Base-by-base conservation (phyloP, 1,140 invertebrate genomes). In the Plutomurus gul region DNA sequence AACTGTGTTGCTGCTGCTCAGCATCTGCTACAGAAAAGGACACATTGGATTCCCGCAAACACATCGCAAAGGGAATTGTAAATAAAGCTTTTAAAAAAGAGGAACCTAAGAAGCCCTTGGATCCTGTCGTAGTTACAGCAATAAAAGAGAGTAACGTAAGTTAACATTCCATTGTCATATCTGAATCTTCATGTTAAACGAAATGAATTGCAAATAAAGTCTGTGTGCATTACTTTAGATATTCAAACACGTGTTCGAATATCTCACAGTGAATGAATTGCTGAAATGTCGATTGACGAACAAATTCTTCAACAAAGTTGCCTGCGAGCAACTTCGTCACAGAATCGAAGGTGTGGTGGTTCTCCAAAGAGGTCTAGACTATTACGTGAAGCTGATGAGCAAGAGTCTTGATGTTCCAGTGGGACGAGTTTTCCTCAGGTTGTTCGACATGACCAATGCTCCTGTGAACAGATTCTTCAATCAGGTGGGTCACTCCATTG, bases 271-370 rank as follows among this genome's bases (percentile, higher is more conserved):
- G 11, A 79, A 79, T 22, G 72, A 79, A 22, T n/a, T 79, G 4
- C 20, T 79, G 10, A 33, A 7, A 25, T 33, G 72, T 18, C 70
- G 78, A 7, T 25, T 20, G n/a, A 73, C 71, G 8, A 71, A 27
- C 22, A 79, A 79, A 76, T 13, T 46, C 4, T 79, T 72, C 73
- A 79, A 75, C 51, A 70, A 18, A 47, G 37, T 46, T 6, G 72
- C 73, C 3, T 70, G 73, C 25, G 33, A 71, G 25, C 11, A 36
- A 18, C 56, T 79, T 1, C 72, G 78, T 18, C 27, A 76, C 8
- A 79, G 71, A 27, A 75, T 79, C 18, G 72, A 79, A 71, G 78
- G 78, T 18, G 78, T 76, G 1, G 51, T 79, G 0, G 71, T 79
- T 22, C 20, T 79, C 6, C 78, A 79, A 49, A 49, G 73, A 37